Conservation (phyloP, 64 coral and sea anemone genomes). For the Hydrozoanthus tunicans region DNA sequence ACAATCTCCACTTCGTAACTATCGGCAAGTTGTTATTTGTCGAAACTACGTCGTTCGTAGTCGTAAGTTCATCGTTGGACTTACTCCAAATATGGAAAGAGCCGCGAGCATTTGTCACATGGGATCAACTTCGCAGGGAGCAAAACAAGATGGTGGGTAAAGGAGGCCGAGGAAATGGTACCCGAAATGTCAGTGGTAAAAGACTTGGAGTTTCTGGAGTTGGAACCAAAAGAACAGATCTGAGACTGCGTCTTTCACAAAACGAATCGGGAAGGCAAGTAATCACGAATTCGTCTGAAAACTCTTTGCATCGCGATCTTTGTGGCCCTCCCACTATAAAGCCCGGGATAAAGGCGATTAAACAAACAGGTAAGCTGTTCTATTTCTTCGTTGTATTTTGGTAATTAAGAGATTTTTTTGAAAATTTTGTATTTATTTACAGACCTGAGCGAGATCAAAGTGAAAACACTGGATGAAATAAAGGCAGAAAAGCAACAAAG, state of each 20-base stretch:
- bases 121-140: background rate
- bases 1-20: slow-evolving; percentile 1
- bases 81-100: slow-evolving; percentile 27
- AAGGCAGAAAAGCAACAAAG: slow-evolving; percentile 58
- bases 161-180: background rate
- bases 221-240: background rate
- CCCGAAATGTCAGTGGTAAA: background rate
- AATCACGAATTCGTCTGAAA: background rate
- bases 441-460: slow-evolving; percentile 53
- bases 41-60: background rate
- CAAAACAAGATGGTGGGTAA: slow-evolving; percentile 35
- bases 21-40: background rate
- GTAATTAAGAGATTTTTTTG: background rate
- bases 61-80: background rate
- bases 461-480: slow-evolving; percentile 77
- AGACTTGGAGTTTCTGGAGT: background rate
- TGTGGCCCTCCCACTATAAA: no score
- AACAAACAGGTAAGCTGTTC: background rate
- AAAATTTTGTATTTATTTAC: background rate
- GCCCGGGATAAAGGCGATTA: background rate
- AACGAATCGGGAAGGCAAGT: slow-evolving; percentile 4
- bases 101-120: background rate
- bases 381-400: background rate
- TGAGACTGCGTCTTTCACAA: slow-evolving; percentile 15
- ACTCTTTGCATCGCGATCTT: no score